Evolutionary conservation across 2,797 vertebrate genomes (phyloP), one percentile per base, ranked within the genome.

Genomic region (Salarias fasciatus): DNA sequence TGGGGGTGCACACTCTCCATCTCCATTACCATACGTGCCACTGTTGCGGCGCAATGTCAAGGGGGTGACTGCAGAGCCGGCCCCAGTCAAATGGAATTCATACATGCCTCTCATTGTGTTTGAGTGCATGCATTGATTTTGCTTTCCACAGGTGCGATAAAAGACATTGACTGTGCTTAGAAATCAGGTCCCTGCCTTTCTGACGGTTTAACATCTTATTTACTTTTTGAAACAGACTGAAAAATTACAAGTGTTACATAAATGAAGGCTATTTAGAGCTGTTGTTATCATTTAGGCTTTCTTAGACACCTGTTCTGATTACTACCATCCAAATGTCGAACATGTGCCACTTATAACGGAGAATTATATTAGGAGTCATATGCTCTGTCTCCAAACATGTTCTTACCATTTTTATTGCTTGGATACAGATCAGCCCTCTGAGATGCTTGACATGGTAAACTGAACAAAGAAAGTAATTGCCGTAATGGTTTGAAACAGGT

Each of bases 11-110:
- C 31, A n/a, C 55, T 72, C 60, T 78, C 68, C 61, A 79, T 85
- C 80, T 80, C 70, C 45, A 78, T 86, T 82, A 75, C 55, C 45
- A 59, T 66, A 38, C 69, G 64, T 53, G 60, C 35, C 71, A 77
- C 37, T 49, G 53, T 72, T 67, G 51, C 43, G 61, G 63, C 6
- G 75, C 83, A 87, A 77, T 79, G 80, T 86, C 18, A 24, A 24
- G 18, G 18, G 18, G 18, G 18, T 24, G 18, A 24, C 18, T 24
- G 18, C 18, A 24, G 18, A 24, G 18, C 18, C 18, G 18, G 18
- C 18, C 18, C 18, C 18, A 24, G 18, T 24, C 18, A 45, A 37
- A 42, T 4, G 35, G 7, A 35, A 44, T 60, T 61, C 69, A 2
- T 3, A 38, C 53, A 61, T 37, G 15, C 10, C 38, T 8, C 18